Evolutionary conservation across 2,113 vertebrate genomes (phyloP).

Genomic region (Phalacrocorax pelagicus): DNA sequence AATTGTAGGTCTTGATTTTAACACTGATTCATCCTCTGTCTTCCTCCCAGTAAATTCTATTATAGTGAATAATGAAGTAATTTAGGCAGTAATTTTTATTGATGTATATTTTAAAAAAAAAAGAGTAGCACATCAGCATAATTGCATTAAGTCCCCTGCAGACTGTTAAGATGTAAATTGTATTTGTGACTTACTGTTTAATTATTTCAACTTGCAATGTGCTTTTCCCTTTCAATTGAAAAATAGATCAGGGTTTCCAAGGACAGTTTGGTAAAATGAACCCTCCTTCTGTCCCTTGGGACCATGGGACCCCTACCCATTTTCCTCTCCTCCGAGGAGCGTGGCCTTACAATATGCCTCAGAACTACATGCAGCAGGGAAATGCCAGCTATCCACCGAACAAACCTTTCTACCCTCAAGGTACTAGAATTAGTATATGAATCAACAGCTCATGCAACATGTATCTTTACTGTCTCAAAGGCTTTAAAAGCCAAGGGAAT

Average conservation of each 20-base stretch:
- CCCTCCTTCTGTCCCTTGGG: constrained; percentile 87
- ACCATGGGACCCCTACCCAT: constrained; percentile 83
- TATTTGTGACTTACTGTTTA: constrained; percentile 63
- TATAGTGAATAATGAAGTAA: constrained; percentile 9
- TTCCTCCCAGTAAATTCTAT: neutral
- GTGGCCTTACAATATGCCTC: constrained; percentile 94
- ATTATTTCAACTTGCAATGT: constrained; percentile 68
- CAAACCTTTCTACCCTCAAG: constrained; percentile 90
- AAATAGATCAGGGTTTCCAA: constrained; percentile 88
- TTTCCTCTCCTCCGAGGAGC: constrained; percentile 88
- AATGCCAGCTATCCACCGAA: constrained; percentile 86
- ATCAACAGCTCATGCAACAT: constrained; percentile 57
- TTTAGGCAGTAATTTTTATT: constrained; percentile 7
- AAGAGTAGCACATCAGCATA: neutral
- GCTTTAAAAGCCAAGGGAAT: constrained; percentile 50
- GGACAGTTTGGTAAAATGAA: constrained; percentile 85
- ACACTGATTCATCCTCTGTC: constrained; percentile 9
- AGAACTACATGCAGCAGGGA: constrained; percentile 93
- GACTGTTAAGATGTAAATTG: constrained; percentile 60
- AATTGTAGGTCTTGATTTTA: constrained; percentile 14
- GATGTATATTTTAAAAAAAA: neutral
- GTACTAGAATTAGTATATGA: constrained; percentile 73
- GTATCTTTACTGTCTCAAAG: constrained; percentile 59
- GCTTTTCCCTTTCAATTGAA: constrained; percentile 69
- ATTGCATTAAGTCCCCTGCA: neutral